Conservation (phyloP, 2,888 invertebrate genomes). For the Hirtodrosophila duncani region DNA sequence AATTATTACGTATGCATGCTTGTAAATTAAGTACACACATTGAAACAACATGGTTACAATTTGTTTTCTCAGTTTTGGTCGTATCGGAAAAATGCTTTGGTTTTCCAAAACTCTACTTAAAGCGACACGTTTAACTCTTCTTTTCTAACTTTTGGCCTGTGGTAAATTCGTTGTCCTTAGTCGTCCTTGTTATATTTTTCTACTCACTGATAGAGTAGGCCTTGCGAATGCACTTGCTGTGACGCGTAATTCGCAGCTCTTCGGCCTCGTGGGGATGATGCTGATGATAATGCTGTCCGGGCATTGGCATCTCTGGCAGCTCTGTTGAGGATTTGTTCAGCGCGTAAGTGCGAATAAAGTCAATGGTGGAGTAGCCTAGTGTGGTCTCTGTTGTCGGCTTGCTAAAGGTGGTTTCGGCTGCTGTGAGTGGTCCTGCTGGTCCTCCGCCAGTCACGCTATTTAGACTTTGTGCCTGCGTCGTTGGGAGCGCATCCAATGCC, state of each 20-base stretch:
- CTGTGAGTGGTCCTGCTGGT: neutral
- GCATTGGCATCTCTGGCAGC: conserved; percentile 66
- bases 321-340: conserved; percentile 83
- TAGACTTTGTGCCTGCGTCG: conserved; percentile 28
- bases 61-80: conserved; percentile 15
- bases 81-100: conserved; percentile 4
- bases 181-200: neutral
- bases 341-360: conserved; percentile 95
- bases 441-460: conserved; percentile 12
- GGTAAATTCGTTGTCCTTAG: conserved; percentile 61
- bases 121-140: neutral
- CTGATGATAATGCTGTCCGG: conserved; percentile 80
- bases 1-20: conserved; percentile 36
- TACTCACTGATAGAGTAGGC: conserved; percentile 82
- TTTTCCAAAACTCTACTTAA: neutral
- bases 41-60: conserved; percentile 61
- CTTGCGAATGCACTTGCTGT: conserved; percentile 85
- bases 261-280: conserved; percentile 83
- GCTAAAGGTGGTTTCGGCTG: conserved; percentile 11
- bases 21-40: conserved; percentile 20
- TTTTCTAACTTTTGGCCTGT: conserved; percentile 8
- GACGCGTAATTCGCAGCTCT: conserved; percentile 88
- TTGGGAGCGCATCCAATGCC: conserved; percentile 11
- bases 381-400: conserved; percentile 32
- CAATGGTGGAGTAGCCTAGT: conserved; percentile 82